Evolutionary conservation across 2,113 vertebrate species (phyloP), one percentile per base, ranked within the genome.

Genomic region (Arizona elegans): DNA sequence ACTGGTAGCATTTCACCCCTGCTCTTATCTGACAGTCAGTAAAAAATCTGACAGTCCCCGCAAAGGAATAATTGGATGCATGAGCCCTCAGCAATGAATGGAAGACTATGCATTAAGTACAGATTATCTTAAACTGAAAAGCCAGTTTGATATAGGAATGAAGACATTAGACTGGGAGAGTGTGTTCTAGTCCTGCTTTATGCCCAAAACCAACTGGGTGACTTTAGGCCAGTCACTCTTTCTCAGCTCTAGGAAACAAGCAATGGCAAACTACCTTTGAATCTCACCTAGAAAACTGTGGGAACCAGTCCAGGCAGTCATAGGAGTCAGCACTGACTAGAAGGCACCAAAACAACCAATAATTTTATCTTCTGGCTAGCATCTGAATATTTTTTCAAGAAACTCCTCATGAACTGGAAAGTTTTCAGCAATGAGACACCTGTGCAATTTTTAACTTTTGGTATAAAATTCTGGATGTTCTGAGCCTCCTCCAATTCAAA

Each of bases 361-460:
- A 4, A 85, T 85, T 21, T 0, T 26, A 1, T 0, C 19, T 50
- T 21, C 75, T 29, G 2, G 1, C n/a, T 0, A 1, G 15, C 23
- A 92, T 0, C 1, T 7, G 13, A 15, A 0, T 0, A 1, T 56
- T 92, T 91, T 24, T 86, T 56, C 56, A 50, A n/a, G 4, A 38
- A 47, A 43, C 1, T 26, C 9, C 24, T 65, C 50, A 88, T 55
- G 2, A 21, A 43, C 26, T 70, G 59, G 23, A 52, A 88, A 75
- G n/a, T 88, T 92, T 81, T 92, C 38, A 47, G 38, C 33, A 56
- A 89, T 12, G 8, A 75, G 26, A 10, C 11, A 6, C 24, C 26
- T 70, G 8, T 62, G n/a, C 59, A 87, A 29, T n/a, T 15, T 1
- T 24, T 53, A 26, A 17, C 65, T 29, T 70, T 15, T 70, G 47